Percentiles rank a stretch among this genome's conserved stretches.
phyloP scores from a whole-genome alignment of 2,888 invertebrate species.

The Calameuta idolon region DNA sequence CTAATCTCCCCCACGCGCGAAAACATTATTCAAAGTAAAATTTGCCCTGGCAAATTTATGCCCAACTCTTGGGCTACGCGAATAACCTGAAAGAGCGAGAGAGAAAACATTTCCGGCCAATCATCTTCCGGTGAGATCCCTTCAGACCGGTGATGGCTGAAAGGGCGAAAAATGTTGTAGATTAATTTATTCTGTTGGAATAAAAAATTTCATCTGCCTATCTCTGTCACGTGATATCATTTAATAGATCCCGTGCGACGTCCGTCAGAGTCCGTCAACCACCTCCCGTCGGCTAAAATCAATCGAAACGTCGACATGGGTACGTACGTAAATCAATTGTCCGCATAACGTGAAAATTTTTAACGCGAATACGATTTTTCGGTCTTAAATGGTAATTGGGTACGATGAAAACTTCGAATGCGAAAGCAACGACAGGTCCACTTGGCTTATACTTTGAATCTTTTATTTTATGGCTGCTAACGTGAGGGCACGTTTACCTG shows the following conservation, averaged over 20 bases:
- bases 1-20: slow-evolving; percentile 4
- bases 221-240: not conserved
- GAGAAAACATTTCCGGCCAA: not conserved
- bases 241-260: not conserved
- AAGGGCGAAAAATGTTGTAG: not conserved
- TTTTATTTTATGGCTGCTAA: slow-evolving; percentile 27
- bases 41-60: not conserved
- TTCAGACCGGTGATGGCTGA: not conserved
- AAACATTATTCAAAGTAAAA: slow-evolving; percentile 9
- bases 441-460: slow-evolving; percentile 31
- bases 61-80: not conserved
- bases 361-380: not conserved
- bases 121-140: not conserved
- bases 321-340: slow-evolving; percentile 31
- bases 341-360: slow-evolving; percentile 44
- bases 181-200: not conserved
- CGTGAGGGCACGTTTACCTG: slow-evolving; percentile 34
- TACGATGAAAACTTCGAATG: not conserved
- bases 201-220: not conserved
- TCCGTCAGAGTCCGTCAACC: not conserved
- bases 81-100: not conserved
- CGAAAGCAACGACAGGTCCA: slow-evolving; percentile 14
- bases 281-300: not conserved
- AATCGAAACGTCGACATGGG: not conserved
- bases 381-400: not conserved